These are phyloP conservation scores for Nephila pilipes DNA, from an alignment of 1,140 invertebrate genomes.

Conservation along the genomic window DNA sequence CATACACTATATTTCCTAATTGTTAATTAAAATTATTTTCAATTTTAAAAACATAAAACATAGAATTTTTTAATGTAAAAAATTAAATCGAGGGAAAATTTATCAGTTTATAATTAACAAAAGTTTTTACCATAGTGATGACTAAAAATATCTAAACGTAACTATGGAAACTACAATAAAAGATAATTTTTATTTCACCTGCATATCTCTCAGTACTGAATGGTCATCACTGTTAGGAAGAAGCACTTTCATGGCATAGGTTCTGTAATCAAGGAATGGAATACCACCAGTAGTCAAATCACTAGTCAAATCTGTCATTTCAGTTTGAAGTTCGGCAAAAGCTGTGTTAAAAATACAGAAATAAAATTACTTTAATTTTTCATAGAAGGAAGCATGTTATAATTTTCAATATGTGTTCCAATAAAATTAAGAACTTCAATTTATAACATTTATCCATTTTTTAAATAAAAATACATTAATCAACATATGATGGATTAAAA, in stretches of 20 bases:
- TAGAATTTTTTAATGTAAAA: too few species aligned
- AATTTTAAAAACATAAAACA: too few species aligned
- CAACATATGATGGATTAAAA: too few species aligned
- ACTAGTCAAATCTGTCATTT: conserved; percentile 98
- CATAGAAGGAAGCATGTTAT: background rate
- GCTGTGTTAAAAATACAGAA: conserved; percentile 83
- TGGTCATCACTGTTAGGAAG: conserved; percentile 98
- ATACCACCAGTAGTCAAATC: conserved; percentile 97
- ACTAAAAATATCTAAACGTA: background rate
- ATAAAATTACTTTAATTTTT: background rate
- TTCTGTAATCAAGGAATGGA: conserved; percentile 98
- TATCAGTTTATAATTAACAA: background rate
- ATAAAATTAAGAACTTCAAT: too few species aligned
- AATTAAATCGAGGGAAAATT: too few species aligned
- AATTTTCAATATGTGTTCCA: background rate
- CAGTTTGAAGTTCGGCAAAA: conserved; percentile 99
- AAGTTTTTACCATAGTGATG: too few species aligned
- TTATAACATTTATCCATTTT: too few species aligned
- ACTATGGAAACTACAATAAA: background rate
- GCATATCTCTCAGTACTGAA: conserved; percentile 85
- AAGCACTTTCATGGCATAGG: conserved; percentile 98
- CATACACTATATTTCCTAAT: background rate
- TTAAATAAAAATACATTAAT: too few species aligned
- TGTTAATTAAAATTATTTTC: too few species aligned
- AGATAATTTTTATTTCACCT: background rate